phyloP scores from a whole-genome alignment of 2,888 invertebrate species.

The Himalopsyche tibetana region DNA sequence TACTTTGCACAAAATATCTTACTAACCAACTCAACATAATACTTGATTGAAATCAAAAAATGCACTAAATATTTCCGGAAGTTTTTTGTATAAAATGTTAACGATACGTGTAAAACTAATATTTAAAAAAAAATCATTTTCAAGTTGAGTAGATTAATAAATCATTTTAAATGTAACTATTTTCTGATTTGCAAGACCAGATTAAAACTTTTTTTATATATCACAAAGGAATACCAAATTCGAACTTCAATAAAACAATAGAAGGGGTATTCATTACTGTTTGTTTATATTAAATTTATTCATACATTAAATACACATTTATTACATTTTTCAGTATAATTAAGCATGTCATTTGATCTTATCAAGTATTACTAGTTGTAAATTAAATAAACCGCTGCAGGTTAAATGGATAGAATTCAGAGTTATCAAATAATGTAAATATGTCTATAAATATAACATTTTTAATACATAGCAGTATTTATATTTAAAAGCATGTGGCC shows the following conservation, averaged over 20 bases:
- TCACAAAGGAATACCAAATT: too few relatives aligned
- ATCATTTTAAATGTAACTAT: too few relatives aligned
- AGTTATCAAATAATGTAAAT: conserved; percentile 20
- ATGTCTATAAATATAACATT: conserved; percentile 27
- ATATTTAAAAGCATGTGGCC: not conserved
- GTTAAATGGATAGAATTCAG: conserved; percentile 14
- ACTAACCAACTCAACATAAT: not conserved
- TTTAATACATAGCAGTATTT: conserved; percentile 3
- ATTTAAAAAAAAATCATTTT: too few relatives aligned
- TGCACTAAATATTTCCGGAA: too few relatives aligned
- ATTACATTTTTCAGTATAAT: not conserved
- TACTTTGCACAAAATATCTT: not conserved
- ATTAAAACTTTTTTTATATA: too few relatives aligned
- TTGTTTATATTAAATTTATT: conserved; percentile 17
- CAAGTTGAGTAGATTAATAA: too few relatives aligned
- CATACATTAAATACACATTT: too few relatives aligned
- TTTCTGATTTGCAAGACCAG: too few relatives aligned
- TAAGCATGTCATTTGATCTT: not conserved
- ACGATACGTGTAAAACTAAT: too few relatives aligned
- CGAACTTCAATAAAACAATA: not conserved
- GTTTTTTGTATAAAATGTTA: too few relatives aligned
- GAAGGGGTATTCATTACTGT: not conserved
- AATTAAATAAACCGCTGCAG: not conserved
- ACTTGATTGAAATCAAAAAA: not conserved
- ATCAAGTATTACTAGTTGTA: conserved; percentile 26